Base-by-base conservation (phyloP, 2,888 invertebrate genomes). In the Torymus tubicola region DNA sequence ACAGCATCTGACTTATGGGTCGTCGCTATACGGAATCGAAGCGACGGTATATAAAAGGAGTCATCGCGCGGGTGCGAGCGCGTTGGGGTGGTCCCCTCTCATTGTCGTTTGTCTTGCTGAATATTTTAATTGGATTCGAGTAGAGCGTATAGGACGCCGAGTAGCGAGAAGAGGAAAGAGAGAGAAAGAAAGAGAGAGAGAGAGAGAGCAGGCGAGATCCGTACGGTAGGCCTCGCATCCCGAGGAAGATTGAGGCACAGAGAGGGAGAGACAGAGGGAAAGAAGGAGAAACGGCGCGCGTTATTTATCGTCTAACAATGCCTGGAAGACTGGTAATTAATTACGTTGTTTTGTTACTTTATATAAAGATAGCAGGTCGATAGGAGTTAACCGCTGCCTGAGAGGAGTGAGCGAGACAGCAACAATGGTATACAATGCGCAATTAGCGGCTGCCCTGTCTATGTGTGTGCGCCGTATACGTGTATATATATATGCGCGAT, bases 261-360 rank as follows among this genome's bases (percentile, higher is more conserved):
- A 73, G 72, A 53, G 63, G 13, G 63, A 64, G 31, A 63, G 31
- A 78, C 21, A 68, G 61, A 68, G 18, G 68, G 74, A 63, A 24
- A 61, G 73, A 76, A 58, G 69, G 69, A 71, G 79, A 82, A 74
- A 61, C 70, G 82, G 57, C 82, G 82, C 83, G 87, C 84, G 89
- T 90, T 90, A 90, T 90, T 90, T 90, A 90, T 90, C 88, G 89
- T 90, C 87, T 87, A 90, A 90, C 90, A 90, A 90, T 90, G 88
- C 87, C 83, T 85, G 86, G 85, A 86, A 87, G 89, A 90, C 90
- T 89, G 89, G 88, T 90, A 90, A 90, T 90, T 90, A 90, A 90
- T 90, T 90, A 90, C 87, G 87, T 88, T 88, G 89, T 90, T 90
- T 90, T 90, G 90, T 90, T 90, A 87, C 87, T 89, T 89, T 89